Base-by-base conservation (phyloP, 1,140 invertebrate species). In the Drosophila nasuta region DNA sequence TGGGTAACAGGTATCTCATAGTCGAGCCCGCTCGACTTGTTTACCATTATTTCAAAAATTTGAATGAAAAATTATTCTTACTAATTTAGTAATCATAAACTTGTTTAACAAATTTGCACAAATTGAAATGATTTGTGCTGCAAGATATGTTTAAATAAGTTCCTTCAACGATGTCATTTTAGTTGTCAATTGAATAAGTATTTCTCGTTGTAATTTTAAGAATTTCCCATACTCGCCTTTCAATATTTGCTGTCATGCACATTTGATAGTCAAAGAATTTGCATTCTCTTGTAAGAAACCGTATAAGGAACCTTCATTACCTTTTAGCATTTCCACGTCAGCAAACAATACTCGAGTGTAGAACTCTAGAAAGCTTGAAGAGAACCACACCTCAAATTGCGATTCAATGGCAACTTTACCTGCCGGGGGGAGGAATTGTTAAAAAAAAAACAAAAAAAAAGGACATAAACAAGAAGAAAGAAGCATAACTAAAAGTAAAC, bases 401-500 rank as follows among this genome's bases (percentile, higher is more conserved):
- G 33, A 54, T 54, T 35, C 51, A 54, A 54, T 41, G 54, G 13
- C 13, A n/a, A 15, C 13, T 35, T 28, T 51, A 5, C 17, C 13
- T 7, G 15, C 48, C 1, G 20, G 0, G 3, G 54, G 15, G 5
- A 0, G 8, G 35, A 33, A 13, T 30, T 52, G 2, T 7, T 2
- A 15, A 8, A 15, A 2, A 33, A 43, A 13, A n/a, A 20, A 20
- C 2, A 13, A 13, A 13, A 15, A 1, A 33, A 43, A 13, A n/a
- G 11, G 6, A n/a, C 41, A 43, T n/a, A 2, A 35, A 25, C 25
- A 54, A 25, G 20, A 25, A 4, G 20, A 41, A 57, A 43, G 5
- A n/a, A 43, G 33, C 35, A 57, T 25, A 57, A 43, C 54, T 57
- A 25, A 43, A 41, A 25, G 35, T 20, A 11, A 57, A 41, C 15